Conservation (phyloP, 2,888 invertebrate species). For the Chrysolina oricalcia region DNA sequence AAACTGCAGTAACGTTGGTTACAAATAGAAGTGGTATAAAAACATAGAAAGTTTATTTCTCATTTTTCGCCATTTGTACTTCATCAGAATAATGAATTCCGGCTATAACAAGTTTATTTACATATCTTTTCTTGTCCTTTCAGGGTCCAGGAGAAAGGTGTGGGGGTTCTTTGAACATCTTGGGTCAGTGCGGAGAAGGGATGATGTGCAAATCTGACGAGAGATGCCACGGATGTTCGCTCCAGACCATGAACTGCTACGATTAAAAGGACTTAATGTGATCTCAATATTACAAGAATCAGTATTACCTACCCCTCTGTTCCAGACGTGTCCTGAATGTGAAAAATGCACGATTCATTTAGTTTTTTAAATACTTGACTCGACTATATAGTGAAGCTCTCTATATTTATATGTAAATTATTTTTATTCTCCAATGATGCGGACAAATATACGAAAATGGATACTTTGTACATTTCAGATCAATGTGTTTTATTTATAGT, state of each 20-base stretch:
- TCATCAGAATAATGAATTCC: too few relatives aligned
- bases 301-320: conserved; percentile 54
- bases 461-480: conserved; percentile 51
- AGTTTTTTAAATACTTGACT: conserved; percentile 45
- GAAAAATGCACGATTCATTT: conserved; percentile 39
- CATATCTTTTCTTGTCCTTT: conserved; percentile 43
- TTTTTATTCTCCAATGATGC: conserved; percentile 43
- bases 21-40: too few relatives aligned
- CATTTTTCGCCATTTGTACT: too few relatives aligned
- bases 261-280: conserved; percentile 47
- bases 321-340: conserved; percentile 39
- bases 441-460: conserved; percentile 47
- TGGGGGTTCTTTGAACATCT: conserved; percentile 63
- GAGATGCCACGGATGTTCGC: conserved; percentile 68
- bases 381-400: conserved; percentile 41
- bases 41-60: too few relatives aligned
- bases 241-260: conserved; percentile 63
- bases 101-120: not conserved
- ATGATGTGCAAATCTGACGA: conserved; percentile 67
- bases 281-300: conserved; percentile 54
- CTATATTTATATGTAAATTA: conserved; percentile 50
- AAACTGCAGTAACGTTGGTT: too few relatives aligned
- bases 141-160: conserved; percentile 69
- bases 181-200: conserved; percentile 67
- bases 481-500: conserved; percentile 24